Conservation (phyloP, 1,140 invertebrate genomes). For the Dysdera silvatica region DNA sequence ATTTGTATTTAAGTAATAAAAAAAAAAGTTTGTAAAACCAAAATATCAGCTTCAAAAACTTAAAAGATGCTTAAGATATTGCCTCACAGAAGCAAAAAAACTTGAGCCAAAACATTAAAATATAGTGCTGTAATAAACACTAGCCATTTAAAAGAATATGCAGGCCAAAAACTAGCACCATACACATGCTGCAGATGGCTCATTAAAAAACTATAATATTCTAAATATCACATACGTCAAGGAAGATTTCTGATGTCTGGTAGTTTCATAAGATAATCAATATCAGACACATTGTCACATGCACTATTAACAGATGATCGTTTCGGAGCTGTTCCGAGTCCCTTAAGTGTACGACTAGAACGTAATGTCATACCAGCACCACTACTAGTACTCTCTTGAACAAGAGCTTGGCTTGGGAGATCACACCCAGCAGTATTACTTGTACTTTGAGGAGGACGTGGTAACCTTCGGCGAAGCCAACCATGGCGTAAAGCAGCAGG, state of each 20-base stretch:
- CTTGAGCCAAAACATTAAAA: too few relatives aligned
- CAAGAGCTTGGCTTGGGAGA: conserved; percentile 9
- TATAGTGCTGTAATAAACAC: too few relatives aligned
- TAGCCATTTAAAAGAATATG: too few relatives aligned
- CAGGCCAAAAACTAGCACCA: background rate
- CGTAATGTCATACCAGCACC: background rate
- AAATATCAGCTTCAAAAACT: too few relatives aligned
- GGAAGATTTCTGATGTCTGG: conserved; percentile 26
- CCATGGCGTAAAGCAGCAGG: conserved; percentile 80
- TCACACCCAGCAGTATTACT: conserved; percentile 22
- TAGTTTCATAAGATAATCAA: conserved; percentile 13
- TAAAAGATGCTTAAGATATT: background rate
- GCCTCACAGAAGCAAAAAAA: conserved; percentile 8
- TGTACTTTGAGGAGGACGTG: conserved; percentile 28
- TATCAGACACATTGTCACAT: conserved; percentile 2
- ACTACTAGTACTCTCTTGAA: conserved; percentile 11
- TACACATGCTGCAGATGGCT: conserved; percentile 20
- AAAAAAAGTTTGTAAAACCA: too few relatives aligned
- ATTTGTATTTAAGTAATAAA: too few relatives aligned
- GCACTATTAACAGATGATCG: conserved; percentile 15
- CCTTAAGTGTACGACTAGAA: conserved; percentile 16
- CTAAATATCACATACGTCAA: conserved; percentile 29
- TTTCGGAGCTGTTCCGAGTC: conserved; percentile 3
- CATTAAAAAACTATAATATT: conserved; percentile 24
- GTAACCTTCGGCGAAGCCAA: conserved; percentile 69